Conservation (phyloP, 2,113 vertebrate species). For the Festucalex cinctus region DNA sequence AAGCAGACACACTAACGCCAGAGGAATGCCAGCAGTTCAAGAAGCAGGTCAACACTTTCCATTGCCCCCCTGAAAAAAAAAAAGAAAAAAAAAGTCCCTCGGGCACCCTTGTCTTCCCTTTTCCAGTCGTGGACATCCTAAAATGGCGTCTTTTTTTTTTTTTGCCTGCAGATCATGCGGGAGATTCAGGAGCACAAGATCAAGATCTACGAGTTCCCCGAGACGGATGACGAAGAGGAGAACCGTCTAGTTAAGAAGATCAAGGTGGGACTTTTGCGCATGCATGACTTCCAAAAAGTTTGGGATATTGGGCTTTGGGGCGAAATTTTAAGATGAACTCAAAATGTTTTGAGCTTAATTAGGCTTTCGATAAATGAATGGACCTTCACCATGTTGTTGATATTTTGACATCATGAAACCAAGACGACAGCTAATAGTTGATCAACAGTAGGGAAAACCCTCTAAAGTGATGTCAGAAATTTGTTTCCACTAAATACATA, state of each 20-base stretch:
- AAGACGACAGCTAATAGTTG: too few relatives aligned
- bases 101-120: background rate
- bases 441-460: too few relatives aligned
- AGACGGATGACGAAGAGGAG: conserved; percentile 97
- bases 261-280: conserved; percentile 73
- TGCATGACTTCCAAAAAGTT: background rate
- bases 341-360: too few relatives aligned
- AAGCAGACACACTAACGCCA: conserved; percentile 97
- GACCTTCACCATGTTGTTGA: too few relatives aligned
- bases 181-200: conserved; percentile 99
- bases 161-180: conserved; percentile 86
- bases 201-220: conserved; percentile 99
- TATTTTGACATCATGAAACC: too few relatives aligned
- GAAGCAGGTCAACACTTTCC: conserved; percentile 86
- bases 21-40: conserved; percentile 99
- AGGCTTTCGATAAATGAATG: too few relatives aligned
- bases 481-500: too few relatives aligned
- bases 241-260: conserved; percentile 97
- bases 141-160: conserved; percentile 13
- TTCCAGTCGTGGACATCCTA: background rate
- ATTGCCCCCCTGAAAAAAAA: conserved; percentile 70
- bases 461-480: too few relatives aligned
- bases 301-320: background rate
- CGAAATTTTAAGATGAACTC: background rate
- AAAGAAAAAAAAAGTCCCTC: background rate